Evolutionary conservation across 1,140 invertebrate genomes (phyloP), one percentile per base, ranked within the genome.

Genomic region (Drosophila seguyi): DNA sequence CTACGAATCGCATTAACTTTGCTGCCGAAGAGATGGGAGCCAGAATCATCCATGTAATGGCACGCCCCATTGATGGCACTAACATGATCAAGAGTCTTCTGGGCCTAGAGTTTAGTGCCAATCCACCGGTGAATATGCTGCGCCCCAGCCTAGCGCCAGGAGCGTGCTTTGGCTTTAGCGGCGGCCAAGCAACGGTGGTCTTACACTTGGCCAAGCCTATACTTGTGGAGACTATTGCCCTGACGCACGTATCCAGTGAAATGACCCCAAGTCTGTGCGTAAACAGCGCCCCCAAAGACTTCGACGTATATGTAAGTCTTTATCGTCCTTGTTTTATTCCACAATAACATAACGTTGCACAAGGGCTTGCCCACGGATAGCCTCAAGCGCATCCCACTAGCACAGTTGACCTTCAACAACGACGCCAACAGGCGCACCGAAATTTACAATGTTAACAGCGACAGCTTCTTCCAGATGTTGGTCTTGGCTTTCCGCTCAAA

Each of bases 51-150:
- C n/a, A 44, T 7, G 79, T 83, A 0, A 0, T 39, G 0, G 90
- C 90, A 1, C 27, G 20, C 0, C 79, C 90, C 6, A 60, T 91
- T 7, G 52, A 42, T 1, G 20, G 58, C 1, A 59, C 39, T 7
- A 84, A 57, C 25, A 8, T 92, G 1, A 7, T 88, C 0, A 86
- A 71, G 48, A 27, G 20, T 0, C 4, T 90, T 0, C 27, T 91
- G 1, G 90, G 90, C 0, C 50, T 91, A 8, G 85, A 91, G 6
- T 92, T 83, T 7, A 74, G 63, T 45, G 47, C 77, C 0, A 92
- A 92, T 74, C 75, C 91, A 7, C 91, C 91, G 0, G 57, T 92
- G 8, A 84, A 91, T 50, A 81, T 92, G 60, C 31, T 92, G 14
- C 66, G 63, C 0, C 20, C 81, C 0, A 72, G 50, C 22, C 36